A percentile compares a stretch with the other conserved stretches of the same genome.
phyloP scores from a whole-genome alignment of 2,888 invertebrate genomes.

The Poecilobothrus nobilitatus region DNA sequence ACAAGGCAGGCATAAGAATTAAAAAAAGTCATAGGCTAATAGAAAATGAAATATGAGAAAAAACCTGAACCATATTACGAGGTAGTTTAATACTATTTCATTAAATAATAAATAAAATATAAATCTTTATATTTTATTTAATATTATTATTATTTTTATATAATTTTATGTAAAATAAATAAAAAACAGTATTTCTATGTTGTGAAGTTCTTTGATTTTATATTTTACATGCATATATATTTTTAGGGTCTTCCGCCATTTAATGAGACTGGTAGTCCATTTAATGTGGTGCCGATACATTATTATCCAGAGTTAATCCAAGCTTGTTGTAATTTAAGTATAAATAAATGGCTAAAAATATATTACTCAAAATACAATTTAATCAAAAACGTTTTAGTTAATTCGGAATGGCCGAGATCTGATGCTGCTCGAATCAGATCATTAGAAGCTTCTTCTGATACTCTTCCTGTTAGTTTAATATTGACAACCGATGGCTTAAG shows the following conservation, averaged over 20 bases:
- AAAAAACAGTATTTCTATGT: no score
- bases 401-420: conserved; percentile 81
- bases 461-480: conserved; percentile 62
- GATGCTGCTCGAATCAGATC: conserved; percentile 69
- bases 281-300: conserved; percentile 60
- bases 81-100: conserved; percentile 28
- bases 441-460: conserved; percentile 62
- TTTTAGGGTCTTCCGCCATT: conserved; percentile 42
- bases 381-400: conserved; percentile 41
- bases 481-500: conserved; percentile 50
- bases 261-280: conserved; percentile 42
- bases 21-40: background rate
- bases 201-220: no score
- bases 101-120: no score
- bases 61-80: conserved; percentile 42
- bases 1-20: background rate
- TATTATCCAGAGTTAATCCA: conserved; percentile 60
- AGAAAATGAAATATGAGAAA: conserved; percentile 34
- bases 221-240: no score
- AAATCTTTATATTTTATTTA: no score
- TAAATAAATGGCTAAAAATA: no score
- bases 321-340: conserved; percentile 59
- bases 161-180: no score
- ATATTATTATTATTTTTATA: no score
- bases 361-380: background rate